Base-by-base conservation (phyloP, 2,113 vertebrate genomes). In the Acanthochromis polyacanthus region DNA sequence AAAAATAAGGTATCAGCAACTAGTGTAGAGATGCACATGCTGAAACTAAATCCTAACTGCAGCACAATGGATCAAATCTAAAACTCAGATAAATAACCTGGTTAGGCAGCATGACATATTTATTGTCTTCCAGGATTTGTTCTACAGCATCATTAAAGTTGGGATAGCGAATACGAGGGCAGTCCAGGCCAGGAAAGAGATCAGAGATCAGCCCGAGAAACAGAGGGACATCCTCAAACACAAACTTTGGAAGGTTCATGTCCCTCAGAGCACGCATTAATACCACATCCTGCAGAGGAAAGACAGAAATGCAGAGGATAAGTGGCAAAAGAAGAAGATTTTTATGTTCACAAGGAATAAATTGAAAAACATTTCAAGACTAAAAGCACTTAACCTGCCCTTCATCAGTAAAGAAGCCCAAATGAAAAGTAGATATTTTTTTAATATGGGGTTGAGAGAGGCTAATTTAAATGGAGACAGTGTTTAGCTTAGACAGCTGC, bases 201-300 rank as follows among this genome's bases (percentile, higher is more conserved):
- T 99, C 98, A 7, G 96, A 95, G 75, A 99, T 97, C 32, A 99
- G 91, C 12, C 98, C 97, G 7, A 99, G 95, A 85, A 99, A 99
- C 55, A 99, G 94, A 43, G 98, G 97, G 2, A 99, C 96, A 0
- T 99, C 98, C 83, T 99, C 98, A 88, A 97, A 99, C 48, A 99
- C 96, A 81, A 99, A 96, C 89, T 99, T 99, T 73, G 98, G 98
- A 60, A 99, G 95, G 84, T 99, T 99, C 97, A 97, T 98, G 89
- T 99, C 98, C 71, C 97, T 93, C 43, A 99, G 93, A 5, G 98
- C 97, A 71, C 98, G 93, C 97, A 99, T 99, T 83, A 99, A 83
- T 28, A 99, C 97, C 75, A 99, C 95, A 16, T 99, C 97, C 98
- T 99, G 91, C 22, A 74, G 68, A 28, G 62, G 23, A 15, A 5